Conservation (phyloP, 2,113 vertebrate genomes). For the Laticauda colubrina region DNA sequence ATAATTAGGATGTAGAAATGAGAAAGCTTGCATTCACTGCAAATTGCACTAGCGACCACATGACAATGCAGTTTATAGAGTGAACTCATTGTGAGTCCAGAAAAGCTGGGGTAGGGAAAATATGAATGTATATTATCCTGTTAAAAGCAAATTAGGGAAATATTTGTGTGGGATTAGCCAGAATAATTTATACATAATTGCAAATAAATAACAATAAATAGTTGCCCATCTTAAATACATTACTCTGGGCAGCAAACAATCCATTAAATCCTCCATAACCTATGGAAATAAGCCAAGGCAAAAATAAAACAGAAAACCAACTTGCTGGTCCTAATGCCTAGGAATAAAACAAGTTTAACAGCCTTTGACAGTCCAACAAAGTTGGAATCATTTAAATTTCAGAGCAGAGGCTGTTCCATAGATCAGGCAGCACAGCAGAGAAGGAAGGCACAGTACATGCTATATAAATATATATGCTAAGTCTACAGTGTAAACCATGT, state of each 20-base stretch:
- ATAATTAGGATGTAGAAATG: slow-evolving; percentile 24
- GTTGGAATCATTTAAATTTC: background rate
- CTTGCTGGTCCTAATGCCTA: background rate
- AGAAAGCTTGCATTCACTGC: slow-evolving; percentile 6
- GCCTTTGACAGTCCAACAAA: background rate
- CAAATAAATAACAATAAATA: background rate
- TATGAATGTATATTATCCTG: slow-evolving; percentile 8
- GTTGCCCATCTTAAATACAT: background rate
- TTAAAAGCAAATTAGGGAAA: slow-evolving; percentile 27
- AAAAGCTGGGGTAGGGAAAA: background rate
- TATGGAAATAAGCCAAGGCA: background rate
- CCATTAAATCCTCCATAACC: background rate
- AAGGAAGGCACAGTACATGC: background rate
- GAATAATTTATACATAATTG: background rate
- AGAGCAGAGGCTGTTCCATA: background rate
- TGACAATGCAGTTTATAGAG: slow-evolving; percentile 38
- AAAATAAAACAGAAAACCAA: background rate
- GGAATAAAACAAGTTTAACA: background rate
- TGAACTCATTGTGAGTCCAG: slow-evolving; percentile 42
- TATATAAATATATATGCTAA: background rate
- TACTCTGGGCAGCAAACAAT: background rate
- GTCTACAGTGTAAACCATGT: background rate
- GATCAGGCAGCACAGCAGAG: background rate
- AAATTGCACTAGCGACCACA: slow-evolving; percentile 37
- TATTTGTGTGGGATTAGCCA: background rate